Evolutionary conservation across 1,140 invertebrate species (phyloP).

Genomic region (Chymomyza costata): DNA sequence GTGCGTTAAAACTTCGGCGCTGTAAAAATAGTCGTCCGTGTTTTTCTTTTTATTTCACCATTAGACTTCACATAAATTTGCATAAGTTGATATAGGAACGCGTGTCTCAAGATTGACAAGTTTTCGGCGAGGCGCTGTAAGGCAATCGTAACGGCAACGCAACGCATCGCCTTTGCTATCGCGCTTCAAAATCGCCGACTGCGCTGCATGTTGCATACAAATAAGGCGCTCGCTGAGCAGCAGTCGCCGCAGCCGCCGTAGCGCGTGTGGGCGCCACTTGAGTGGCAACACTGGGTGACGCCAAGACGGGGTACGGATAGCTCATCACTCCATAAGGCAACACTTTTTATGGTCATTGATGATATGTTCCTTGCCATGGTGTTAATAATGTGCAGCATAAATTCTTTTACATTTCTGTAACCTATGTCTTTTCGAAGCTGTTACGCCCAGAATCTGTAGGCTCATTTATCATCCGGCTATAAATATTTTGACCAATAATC

Average conservation of each 20-base stretch:
- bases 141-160: no score
- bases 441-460: no score
- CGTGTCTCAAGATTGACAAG: conserved; percentile 48
- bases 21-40: no score
- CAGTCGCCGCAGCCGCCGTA: neutral
- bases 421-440: conserved; percentile 46
- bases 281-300: conserved; percentile 9
- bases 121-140: conserved; percentile 48
- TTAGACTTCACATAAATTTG: conserved; percentile 51
- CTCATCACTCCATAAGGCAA: conserved; percentile 28
- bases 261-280: conserved; percentile 59
- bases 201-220: conserved; percentile 45
- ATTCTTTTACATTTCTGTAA: conserved; percentile 28
- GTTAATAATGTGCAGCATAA: conserved; percentile 43
- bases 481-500: conserved; percentile 72
- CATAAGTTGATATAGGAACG: conserved; percentile 55
- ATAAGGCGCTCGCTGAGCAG: conserved; percentile 24
- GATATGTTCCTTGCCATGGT: conserved; percentile 7
- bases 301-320: no score
- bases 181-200: conserved; percentile 19
- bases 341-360: conserved; percentile 15
- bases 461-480: conserved; percentile 55
- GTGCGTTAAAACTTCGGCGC: no score
- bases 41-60: no score
- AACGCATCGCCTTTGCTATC: conserved; percentile 59